A percentile compares a stretch with the other conserved stretches of the same genome.
These are phyloP conservation scores for Cairina moschata DNA, from an alignment of 2,113 vertebrate species.

Conservation along the genomic window DNA sequence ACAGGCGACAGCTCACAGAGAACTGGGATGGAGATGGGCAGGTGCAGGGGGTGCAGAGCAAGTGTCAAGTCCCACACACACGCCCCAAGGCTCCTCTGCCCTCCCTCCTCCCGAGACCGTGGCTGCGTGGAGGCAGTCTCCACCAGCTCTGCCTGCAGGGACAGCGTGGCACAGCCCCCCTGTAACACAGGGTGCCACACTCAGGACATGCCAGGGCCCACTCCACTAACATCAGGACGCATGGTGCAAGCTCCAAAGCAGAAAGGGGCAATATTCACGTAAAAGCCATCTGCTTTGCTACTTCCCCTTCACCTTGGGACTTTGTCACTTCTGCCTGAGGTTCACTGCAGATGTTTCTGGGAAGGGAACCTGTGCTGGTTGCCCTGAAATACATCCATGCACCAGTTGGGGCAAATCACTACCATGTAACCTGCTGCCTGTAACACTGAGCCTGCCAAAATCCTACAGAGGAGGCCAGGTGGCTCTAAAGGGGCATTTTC, in stretches of 20 bases:
- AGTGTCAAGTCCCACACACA: not conserved
- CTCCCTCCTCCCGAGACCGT: not conserved
- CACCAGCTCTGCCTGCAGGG: not conserved
- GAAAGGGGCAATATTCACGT: not conserved
- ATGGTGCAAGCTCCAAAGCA: not conserved
- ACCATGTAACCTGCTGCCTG: not conserved
- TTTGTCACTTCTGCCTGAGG: not conserved
- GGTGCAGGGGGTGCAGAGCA: not conserved
- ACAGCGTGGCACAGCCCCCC: not conserved
- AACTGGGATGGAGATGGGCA: not conserved
- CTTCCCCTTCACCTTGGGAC: not conserved
- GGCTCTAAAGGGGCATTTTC: not conserved
- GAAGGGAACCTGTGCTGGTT: not conserved
- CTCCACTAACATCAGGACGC: not conserved
- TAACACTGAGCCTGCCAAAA: not conserved
- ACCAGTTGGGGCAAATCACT: not conserved
- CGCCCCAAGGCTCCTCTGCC: not conserved
- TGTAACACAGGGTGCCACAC: not conserved
- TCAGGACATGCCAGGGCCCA: not conserved
- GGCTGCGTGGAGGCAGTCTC: not conserved
- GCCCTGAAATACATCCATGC: fast-evolving
- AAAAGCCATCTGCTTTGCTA: not conserved
- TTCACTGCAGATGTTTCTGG: not conserved
- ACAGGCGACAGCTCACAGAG: not conserved
- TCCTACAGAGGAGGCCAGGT: not conserved